A percentile compares a stretch with the other conserved stretches of the same genome.
Conservation (phyloP, 2,113 vertebrate genomes). For the Pomatorhinus ruficollis region DNA sequence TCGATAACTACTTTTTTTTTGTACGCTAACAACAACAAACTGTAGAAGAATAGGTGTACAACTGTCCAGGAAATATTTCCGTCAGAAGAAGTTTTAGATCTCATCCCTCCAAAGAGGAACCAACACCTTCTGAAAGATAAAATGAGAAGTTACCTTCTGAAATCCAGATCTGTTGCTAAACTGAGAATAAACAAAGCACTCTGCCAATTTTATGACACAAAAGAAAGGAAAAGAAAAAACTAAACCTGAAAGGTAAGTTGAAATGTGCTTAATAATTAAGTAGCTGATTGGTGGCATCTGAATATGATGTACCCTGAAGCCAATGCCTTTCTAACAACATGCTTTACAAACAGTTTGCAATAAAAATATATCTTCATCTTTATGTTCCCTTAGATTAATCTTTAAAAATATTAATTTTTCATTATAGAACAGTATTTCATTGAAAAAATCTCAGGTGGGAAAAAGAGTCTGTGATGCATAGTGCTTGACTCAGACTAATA, state of each 20-base stretch:
- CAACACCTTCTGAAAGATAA: not conserved
- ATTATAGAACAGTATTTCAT: not conserved
- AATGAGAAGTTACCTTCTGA: not conserved
- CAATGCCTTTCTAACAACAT: not conserved
- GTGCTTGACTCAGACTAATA: not conserved
- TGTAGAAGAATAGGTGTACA: not conserved
- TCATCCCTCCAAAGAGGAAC: not conserved
- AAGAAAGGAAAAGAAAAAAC: not conserved
- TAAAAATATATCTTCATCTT: not conserved
- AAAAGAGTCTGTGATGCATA: not conserved
- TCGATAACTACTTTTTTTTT: not conserved
- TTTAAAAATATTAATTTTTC: constrained; percentile 1
- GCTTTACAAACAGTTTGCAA: not conserved
- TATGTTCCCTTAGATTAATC: not conserved
- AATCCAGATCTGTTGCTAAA: not conserved
- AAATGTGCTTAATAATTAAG: not conserved
- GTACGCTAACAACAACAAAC: not conserved
- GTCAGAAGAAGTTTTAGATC: not conserved
- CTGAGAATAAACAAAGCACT: not conserved
- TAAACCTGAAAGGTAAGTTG: not conserved
- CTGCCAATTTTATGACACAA: not conserved
- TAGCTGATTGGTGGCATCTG: not conserved
- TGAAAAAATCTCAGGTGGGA: not conserved
- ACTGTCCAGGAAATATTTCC: not conserved
- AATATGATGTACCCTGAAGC: not conserved